Percentiles rank a stretch among this genome's conserved stretches.
These are phyloP conservation scores for Euwallacea similis DNA, from an alignment of 1,140 invertebrate species.

Conservation along the genomic window DNA sequence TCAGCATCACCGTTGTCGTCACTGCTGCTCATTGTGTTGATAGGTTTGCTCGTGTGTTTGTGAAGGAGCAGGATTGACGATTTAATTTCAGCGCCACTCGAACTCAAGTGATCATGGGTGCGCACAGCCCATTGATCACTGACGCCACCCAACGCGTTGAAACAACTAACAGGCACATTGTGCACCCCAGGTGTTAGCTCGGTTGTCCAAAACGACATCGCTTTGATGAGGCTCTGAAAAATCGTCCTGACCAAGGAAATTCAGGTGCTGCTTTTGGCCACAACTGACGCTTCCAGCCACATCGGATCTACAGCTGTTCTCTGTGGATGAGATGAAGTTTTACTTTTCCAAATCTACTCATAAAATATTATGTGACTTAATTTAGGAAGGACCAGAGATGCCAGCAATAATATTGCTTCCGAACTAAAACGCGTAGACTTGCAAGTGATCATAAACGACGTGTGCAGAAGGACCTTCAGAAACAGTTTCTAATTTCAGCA, in stretches of 20 bases:
- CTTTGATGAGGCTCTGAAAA: constrained; percentile 6
- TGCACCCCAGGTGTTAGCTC: constrained; percentile 5
- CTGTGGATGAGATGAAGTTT: constrained; percentile 17
- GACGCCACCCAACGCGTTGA: constrained; percentile 14
- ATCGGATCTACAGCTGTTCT: constrained; percentile 11
- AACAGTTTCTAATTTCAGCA: background rate
- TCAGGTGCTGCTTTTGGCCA: constrained; percentile 10
- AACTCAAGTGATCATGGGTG: constrained; percentile 12
- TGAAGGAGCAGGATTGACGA: background rate
- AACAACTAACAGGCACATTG: background rate
- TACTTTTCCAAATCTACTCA: background rate
- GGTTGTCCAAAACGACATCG: constrained; percentile 15
- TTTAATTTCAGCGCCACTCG: constrained; percentile 3
- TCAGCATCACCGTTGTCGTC: background rate
- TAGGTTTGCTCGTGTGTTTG: background rate
- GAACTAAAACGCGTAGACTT: constrained; percentile 13
- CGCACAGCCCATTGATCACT: constrained; percentile 8
- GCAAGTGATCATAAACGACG: constrained; percentile 6
- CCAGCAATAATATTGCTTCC: constrained; percentile 2
- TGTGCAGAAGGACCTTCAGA: constrained; percentile 11
- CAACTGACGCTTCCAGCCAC: constrained; percentile 13
- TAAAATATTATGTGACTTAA: background rate
- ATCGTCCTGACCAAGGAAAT: background rate
- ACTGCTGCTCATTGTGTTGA: constrained; percentile 28
- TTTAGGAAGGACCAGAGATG: constrained; percentile 19